These are phyloP conservation scores for Nephrotoma guestfalica DNA, from an alignment of 2,888 invertebrate species.

Conservation along the genomic window DNA sequence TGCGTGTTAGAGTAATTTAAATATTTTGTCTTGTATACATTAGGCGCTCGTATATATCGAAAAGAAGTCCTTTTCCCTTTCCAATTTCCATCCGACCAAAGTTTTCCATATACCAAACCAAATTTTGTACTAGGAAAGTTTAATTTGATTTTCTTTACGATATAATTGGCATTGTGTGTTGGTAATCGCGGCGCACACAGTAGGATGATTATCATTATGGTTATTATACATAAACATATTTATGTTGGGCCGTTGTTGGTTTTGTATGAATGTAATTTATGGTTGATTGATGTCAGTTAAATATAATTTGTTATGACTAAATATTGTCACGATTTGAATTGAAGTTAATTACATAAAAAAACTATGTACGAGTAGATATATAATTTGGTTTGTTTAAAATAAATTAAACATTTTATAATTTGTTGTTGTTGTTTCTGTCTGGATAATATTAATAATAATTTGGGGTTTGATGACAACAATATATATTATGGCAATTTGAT, in stretches of 20 bases:
- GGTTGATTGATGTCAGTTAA: slow-evolving; percentile 2
- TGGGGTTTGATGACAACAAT: background rate
- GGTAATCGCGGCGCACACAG: background rate
- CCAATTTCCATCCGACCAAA: background rate
- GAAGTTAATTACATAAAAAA: background rate
- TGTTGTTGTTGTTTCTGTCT: background rate
- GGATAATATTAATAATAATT: background rate
- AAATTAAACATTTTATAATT: background rate
- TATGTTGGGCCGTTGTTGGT: background rate
- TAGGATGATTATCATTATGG: background rate
- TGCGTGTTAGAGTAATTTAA: background rate
- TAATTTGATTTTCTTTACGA: background rate
- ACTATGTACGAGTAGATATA: background rate
- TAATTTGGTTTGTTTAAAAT: background rate
- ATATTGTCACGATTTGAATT: slow-evolving; percentile 1
- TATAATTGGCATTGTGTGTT: background rate
- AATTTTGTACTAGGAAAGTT: background rate
- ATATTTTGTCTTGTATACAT: background rate
- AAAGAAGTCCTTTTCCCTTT: background rate
- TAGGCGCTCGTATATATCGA: background rate
- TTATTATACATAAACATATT: background rate
- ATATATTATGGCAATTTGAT: background rate
- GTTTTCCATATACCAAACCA: background rate
- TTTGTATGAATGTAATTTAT: background rate
- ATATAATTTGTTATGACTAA: slow-evolving; percentile 3